Evolutionary conservation across 2,113 vertebrate species (phyloP).

Genomic region (Oxygymnocypris stewartii): DNA sequence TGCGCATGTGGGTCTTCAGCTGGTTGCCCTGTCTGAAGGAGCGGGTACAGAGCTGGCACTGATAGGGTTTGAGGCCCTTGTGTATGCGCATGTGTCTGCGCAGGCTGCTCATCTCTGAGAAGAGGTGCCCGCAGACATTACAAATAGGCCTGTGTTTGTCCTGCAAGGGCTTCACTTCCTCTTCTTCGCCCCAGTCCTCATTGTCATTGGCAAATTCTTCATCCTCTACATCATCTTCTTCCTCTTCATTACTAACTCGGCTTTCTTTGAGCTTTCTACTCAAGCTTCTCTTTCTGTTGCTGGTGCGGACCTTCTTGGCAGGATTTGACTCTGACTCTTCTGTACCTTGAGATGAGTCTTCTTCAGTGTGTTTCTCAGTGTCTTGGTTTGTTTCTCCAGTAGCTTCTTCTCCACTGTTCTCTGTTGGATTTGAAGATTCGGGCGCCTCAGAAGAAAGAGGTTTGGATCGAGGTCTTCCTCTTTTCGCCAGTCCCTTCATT

Average conservation of each 20-base stretch:
- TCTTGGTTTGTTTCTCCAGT: constrained; percentile 34
- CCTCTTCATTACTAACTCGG: constrained; percentile 70
- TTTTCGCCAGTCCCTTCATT: constrained; percentile 46
- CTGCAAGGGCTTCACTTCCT: constrained; percentile 75
- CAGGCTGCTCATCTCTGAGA: constrained; percentile 93
- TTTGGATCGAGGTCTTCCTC: constrained; percentile 53
- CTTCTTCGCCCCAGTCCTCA: constrained; percentile 44
- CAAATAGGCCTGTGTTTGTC: constrained; percentile 83
- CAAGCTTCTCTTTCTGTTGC: constrained; percentile 50
- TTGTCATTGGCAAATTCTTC: constrained; percentile 70
- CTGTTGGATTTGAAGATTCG: constrained; percentile 16
- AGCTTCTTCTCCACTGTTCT: constrained; percentile 29
- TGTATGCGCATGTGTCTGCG: constrained; percentile 96
- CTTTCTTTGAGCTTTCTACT: constrained; percentile 67
- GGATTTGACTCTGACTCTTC: not conserved
- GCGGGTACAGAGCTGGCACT: constrained; percentile 93
- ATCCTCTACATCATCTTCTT: constrained; percentile 73
- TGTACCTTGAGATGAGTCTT: not conserved
- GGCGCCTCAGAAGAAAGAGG: not conserved
- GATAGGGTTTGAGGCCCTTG: constrained; percentile 92
- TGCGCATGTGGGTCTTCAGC: constrained; percentile 95
- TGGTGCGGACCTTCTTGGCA: constrained; percentile 32
- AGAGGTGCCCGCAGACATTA: constrained; percentile 87
- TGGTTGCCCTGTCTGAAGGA: constrained; percentile 97
- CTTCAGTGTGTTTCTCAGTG: constrained; percentile 11